Base-by-base conservation (phyloP, 2,113 vertebrate species). In the Lampris incognitus region DNA sequence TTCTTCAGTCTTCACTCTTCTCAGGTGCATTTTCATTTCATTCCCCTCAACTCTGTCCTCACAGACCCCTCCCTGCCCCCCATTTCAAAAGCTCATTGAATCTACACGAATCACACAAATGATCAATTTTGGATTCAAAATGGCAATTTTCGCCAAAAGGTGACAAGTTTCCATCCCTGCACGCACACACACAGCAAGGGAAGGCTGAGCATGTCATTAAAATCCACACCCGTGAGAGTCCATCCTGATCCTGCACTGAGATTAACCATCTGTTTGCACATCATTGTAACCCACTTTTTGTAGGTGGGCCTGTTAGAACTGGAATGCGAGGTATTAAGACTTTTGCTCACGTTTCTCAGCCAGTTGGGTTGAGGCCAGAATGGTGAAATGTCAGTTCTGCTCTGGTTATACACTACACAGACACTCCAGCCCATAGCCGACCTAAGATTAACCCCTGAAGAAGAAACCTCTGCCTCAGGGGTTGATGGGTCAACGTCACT, bases 241-340 rank as follows among this genome's bases (percentile, higher is more conserved):
- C 51, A 66, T 79, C 52, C 76, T 62, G 56, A 87, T 56, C 58
- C 41, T 9, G 57, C 80, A 54, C 72, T 87, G 81, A 87, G 74
- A 82, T 79, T 72, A 74, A 79, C 84, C 89, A 90, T 89, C 85
- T 90, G 88, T 81, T 78, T 83, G 81, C 74, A 59, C 79, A 76
- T 65, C 76, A 55, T 80, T 83, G 66, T 77, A 82, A 69, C 66
- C 74, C 70, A 65, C 59, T 81, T 85, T 82, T 82, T 87, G 79
- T 88, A 82, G 87, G 85, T 91, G 87, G 89, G 83, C 84, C 83
- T 83, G 69, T 86, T 87, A 84, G 58, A 73, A 50, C 71, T 71
- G 87, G 76, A 89, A 91, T 90, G 86, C 84, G 70, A 81, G 67
- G 87, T 84, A 84, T 89, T 71, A 74, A 24, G 81, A 55, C 36